Base-by-base conservation (phyloP, 2,797 vertebrate species). In the Neostethus bicornis region DNA sequence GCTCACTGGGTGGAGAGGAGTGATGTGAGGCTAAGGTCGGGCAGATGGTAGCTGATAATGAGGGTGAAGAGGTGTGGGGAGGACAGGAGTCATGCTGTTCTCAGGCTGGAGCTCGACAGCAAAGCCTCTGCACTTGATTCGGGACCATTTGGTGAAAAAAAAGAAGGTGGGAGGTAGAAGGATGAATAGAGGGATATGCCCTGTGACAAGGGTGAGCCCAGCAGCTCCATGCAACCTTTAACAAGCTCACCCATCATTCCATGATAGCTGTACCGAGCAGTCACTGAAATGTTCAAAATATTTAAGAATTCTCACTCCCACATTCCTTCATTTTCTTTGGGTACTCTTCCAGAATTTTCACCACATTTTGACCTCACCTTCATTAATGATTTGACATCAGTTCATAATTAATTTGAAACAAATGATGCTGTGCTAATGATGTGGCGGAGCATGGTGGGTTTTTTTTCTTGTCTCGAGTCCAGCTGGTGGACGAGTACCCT, bases 41-140 rank as follows among this genome's bases (percentile, higher is more conserved):
- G 76, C 90, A 91, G 90, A 91, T 92, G 92, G 91, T 74, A 77
- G 76, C 73, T 39, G 70, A 85, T 91, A 91, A 93, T 91, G 88
- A 92, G 87, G 80, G 84, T 77, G 73, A 77, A 62, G 79, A 82
- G 80, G 78, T 85, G 66, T 48, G 47, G 62, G 63, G 73, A 76
- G 70, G 67, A 75, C 70, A 79, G 69, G 64, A 75, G 60, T 63
- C 70, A 23, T 72, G 80, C 73, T 79, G 80, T 62, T 83, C 67
- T 57, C 71, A 45, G 73, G 67, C 70, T 68, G 34, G 32, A 41
- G 67, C 63, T 81, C 52, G 4, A 54, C 54, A 62, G 74, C 62
- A 70, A 70, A 66, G 42, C 56, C 70, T 71, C 61, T 17, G 39
- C 48, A 19, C 56, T 6, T 39, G 66, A 42, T 56, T 61, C 51